Base-by-base conservation (phyloP, 2,113 vertebrate species). In the Chaetura pelagica region DNA sequence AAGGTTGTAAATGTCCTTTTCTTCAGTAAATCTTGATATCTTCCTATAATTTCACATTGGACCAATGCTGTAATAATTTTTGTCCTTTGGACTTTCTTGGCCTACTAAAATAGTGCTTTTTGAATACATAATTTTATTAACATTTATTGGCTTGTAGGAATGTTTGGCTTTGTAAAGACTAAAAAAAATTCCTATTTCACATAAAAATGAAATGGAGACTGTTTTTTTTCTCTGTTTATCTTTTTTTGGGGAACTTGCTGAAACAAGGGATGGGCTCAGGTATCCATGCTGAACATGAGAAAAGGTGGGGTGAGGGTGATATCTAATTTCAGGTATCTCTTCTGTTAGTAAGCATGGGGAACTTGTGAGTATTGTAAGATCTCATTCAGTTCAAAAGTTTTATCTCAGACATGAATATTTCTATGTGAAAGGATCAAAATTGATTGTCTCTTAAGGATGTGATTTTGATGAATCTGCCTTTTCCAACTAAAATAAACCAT, bases 291-390 rank as follows among this genome's bases (percentile, higher is more conserved):
- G 52, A 81, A 58, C 18, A 54, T 51, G 14, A 58, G 9, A 57
- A 81, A 55, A 48, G 0, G 2, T 2, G 7, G 17, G 6, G 4
- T 48, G 30, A 35, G 46, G 23, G 15, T 2, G 0, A 0, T 34
- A 26, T 29, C 87, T 92, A 30, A 48, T 79, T 52, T 81, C 8
- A 0, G 19, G 17, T 23, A 9, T 63, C 26, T 81, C 35, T 72
- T 61, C 22, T 6, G 24, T 58, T 69, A 10, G 10, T 12, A 68
- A 84, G 26, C 4, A 22, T 44, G 35, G 40, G 44, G n/a, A 72
- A 54, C 74, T 52, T 48, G 9, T 49, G 30, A 42, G 4, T 84
- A 18, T 81, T 81, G 23, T 6, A 19, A 74, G 49, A 44, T 54
- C 32, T 84, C 7, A 21, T 76, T 85, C 66, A 57, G 49, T 52